Base-by-base conservation (phyloP, 2,113 vertebrate genomes). In the Alethe diademata region DNA sequence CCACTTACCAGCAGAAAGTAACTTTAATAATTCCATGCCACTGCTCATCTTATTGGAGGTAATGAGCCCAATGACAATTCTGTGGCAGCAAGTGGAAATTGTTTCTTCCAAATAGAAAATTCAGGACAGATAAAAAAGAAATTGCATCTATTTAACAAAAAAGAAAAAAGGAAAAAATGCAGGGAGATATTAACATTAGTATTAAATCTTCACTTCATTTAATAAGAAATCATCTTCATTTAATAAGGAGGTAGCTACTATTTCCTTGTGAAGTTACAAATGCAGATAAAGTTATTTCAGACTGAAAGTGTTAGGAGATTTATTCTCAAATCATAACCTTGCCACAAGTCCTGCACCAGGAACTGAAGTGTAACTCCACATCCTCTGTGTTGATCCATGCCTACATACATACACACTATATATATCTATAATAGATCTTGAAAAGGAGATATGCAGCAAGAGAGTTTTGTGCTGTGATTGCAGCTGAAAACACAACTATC, bases 21-120 rank as follows among this genome's bases (percentile, higher is more conserved):
- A 65, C 48, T 78, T 81, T 92, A 88, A 92, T 72, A 89, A 87
- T 90, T 88, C 20, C 65, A 84, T 11, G 28, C 14, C 22, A 60
- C n/a, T 86, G 61, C 33, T 61, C 61, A 35, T 53, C 61, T 60
- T 26, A 40, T 25, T 0, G 2, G 65, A 80, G 29, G 8, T 78
- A 85, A 84, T 40, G 36, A 83, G 57, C 45, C 83, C 29, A 56
- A 29, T 64, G 66, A 78, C 28, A 89, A 58, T 80, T 65, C 45
- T 43, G 29, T 40, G 20, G 18, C 54, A 89, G 67, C 16, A 69
- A 69, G 14, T 33, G 20, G 26, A 93, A 61, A 70, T 35, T 40
- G 38, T 90, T 92, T 61, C n/a, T 83, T 75, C 84, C 65, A 75
- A 79, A 84, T 2, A 58, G 53, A 66, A 83, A 62, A 58, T 65